These are phyloP conservation scores for Protobothrops mucrosquamatus DNA, from an alignment of 2,113 vertebrate genomes.

Conservation along the genomic window DNA sequence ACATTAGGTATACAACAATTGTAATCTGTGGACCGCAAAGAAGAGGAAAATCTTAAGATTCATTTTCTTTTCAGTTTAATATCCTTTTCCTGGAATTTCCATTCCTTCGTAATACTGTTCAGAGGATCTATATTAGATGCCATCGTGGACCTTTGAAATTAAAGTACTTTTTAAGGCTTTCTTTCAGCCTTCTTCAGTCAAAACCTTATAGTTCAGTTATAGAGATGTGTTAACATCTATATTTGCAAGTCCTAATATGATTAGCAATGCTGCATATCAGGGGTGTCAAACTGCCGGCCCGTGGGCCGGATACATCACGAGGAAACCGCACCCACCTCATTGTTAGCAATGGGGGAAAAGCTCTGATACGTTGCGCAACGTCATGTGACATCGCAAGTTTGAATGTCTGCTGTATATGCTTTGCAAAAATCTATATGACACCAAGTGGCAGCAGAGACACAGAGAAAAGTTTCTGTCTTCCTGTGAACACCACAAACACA, in stretches of 20 bases:
- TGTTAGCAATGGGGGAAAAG: too few relatives aligned
- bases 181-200: neutral
- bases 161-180: neutral
- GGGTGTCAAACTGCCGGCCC: too few relatives aligned
- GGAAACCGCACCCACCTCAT: too few relatives aligned
- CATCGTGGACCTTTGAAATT: neutral
- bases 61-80: neutral
- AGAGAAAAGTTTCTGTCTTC: neutral
- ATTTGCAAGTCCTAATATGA: neutral
- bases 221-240: neutral
- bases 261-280: neutral
- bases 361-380: too few relatives aligned
- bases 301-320: fast-evolving
- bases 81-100: neutral
- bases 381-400: too few relatives aligned
- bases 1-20: neutral
- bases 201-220: neutral
- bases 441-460: neutral
- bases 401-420: neutral
- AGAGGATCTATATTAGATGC: neutral
- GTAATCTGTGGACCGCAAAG: neutral
- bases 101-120: neutral
- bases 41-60: neutral
- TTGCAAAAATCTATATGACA: neutral
- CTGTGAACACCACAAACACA: neutral